Percentiles rank a stretch among this genome's conserved stretches.
Conservation (phyloP, 2,797 vertebrate species). For the Sarcophilus harrisii region DNA sequence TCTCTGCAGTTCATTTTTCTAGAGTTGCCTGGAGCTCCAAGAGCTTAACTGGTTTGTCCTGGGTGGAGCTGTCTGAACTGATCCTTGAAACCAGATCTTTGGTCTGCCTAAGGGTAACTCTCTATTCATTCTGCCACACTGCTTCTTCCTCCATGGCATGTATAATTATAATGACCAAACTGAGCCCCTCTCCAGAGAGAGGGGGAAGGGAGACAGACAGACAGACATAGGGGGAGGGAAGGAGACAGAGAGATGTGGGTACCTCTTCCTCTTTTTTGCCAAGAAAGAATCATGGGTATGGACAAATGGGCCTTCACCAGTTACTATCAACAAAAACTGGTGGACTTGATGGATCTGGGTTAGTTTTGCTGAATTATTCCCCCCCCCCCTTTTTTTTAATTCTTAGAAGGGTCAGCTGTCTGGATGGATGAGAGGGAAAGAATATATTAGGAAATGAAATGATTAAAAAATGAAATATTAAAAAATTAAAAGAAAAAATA, state of each 20-base stretch:
- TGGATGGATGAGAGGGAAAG: neutral
- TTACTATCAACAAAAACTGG: neutral
- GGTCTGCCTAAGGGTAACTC: neutral
- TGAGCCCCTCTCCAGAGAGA: neutral
- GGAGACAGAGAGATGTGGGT: too few species aligned
- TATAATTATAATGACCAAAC: neutral
- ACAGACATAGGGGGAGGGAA: too few species aligned
- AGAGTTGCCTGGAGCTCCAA: neutral
- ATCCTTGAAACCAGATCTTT: neutral
- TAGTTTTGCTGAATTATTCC: neutral
- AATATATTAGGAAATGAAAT: neutral
- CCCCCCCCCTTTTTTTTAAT: neutral
- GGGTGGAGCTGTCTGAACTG: too few species aligned
- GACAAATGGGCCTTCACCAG: neutral
- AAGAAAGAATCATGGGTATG: neutral
- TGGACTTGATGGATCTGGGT: neutral
- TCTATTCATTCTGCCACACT: neutral
- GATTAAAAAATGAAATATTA: neutral
- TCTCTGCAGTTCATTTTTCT: neutral
- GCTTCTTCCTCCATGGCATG: neutral
- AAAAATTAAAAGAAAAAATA: neutral
- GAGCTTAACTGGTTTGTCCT: neutral
- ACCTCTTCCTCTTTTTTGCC: neutral
- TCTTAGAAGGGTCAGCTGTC: neutral
- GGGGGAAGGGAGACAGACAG: too few species aligned